phyloP scores from a whole-genome alignment of 2,113 vertebrate species.

The Perca schrenkii region DNA sequence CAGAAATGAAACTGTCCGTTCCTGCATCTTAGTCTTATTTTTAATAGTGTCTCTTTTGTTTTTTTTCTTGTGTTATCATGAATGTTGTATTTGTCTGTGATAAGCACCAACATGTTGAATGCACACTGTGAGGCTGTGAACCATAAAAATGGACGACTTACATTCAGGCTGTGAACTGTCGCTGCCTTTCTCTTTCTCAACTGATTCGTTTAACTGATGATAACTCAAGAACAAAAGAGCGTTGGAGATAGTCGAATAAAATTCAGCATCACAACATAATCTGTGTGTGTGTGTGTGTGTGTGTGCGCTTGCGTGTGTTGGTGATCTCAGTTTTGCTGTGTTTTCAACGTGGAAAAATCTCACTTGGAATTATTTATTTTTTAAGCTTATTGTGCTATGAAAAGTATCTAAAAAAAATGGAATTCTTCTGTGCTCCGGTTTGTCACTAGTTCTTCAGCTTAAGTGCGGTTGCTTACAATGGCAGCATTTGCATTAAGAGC shows the following conservation, averaged over 20 bases:
- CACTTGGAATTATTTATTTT: neutral
- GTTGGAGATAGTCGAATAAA: slow-evolving; percentile 85
- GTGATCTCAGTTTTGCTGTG: slow-evolving; percentile 1
- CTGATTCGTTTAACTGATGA: slow-evolving; percentile 73
- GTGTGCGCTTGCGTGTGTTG: slow-evolving; percentile 19
- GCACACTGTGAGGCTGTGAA: slow-evolving; percentile 69
- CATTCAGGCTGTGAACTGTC: slow-evolving; percentile 64
- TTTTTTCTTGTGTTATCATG: slow-evolving; percentile 59
- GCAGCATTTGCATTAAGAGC: slow-evolving; percentile 10
- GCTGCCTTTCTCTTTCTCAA: slow-evolving; percentile 71
- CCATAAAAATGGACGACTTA: slow-evolving; percentile 59
- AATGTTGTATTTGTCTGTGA: slow-evolving; percentile 64
- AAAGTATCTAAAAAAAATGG: neutral
- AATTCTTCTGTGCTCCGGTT: neutral
- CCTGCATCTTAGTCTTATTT: slow-evolving; percentile 73
- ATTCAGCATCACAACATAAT: slow-evolving; percentile 75
- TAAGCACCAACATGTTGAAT: slow-evolving; percentile 64
- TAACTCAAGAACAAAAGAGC: slow-evolving; percentile 76
- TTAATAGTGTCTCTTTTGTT: slow-evolving; percentile 54
- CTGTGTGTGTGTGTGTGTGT: slow-evolving; percentile 15
- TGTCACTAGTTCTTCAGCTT: neutral
- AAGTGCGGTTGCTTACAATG: neutral
- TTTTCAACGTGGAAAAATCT: neutral
- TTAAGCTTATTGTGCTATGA: neutral
- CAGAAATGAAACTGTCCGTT: slow-evolving; percentile 30